phyloP scores from a whole-genome alignment of 2,113 vertebrate genomes.

The Sterrhoptilus dennistouni region DNA sequence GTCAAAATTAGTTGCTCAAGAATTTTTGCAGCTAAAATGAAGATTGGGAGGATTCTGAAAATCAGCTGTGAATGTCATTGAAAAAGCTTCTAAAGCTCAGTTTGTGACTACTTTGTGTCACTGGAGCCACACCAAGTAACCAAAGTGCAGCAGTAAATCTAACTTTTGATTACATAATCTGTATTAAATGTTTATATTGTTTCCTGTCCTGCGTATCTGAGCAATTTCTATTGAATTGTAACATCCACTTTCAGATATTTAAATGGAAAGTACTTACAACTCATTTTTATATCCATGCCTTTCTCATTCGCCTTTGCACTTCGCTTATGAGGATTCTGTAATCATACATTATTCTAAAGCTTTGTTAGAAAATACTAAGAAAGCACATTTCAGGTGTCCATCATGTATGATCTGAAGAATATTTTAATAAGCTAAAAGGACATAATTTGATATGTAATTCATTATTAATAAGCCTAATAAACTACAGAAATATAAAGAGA shows the following conservation, averaged over 20 bases:
- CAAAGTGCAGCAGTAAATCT: neutral
- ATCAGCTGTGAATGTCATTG: neutral
- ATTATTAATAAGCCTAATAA: neutral
- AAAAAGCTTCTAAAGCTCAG: neutral
- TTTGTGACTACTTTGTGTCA: neutral
- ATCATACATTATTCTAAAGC: neutral
- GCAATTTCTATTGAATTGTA: neutral
- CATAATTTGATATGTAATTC: conserved; percentile 6
- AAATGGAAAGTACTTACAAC: neutral
- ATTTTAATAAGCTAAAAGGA: conserved; percentile 39
- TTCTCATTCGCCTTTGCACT: neutral
- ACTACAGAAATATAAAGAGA: neutral
- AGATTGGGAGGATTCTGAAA: neutral
- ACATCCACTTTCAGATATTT: neutral
- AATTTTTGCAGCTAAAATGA: neutral
- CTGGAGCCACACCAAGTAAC: neutral
- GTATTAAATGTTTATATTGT: neutral
- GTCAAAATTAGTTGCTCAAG: neutral
- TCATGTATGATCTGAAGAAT: neutral
- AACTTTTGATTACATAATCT: neutral
- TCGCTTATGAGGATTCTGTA: neutral
- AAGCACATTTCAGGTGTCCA: conserved; percentile 7
- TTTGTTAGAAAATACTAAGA: neutral
- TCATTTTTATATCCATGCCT: neutral
- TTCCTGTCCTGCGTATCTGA: neutral